Evolutionary conservation across 2,797 vertebrate genomes (phyloP).

Genomic region (Pangasius djambal): DNA sequence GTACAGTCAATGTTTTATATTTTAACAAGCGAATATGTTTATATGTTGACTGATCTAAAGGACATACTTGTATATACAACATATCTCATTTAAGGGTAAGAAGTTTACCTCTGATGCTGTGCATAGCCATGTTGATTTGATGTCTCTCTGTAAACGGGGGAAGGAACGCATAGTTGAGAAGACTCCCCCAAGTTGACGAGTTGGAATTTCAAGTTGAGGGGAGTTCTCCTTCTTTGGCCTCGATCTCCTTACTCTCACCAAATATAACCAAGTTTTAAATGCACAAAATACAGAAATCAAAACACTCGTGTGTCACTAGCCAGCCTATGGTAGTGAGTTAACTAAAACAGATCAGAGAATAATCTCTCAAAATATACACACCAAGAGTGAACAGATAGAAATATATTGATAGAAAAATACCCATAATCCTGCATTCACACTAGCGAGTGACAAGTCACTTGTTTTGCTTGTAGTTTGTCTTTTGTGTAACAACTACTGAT

Average conservation of each 20-base stretch:
- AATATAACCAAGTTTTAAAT: not conserved
- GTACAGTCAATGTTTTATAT: not conserved
- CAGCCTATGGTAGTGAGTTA: not conserved
- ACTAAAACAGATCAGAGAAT: not conserved
- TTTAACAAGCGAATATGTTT: not conserved
- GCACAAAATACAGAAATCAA: not conserved
- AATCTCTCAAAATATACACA: not conserved
- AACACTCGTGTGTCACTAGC: not conserved
- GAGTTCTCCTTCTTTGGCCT: too few species aligned
- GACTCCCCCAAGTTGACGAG: too few species aligned
- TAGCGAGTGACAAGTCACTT: not conserved
- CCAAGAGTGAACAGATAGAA: not conserved
- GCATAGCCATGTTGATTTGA: not conserved
- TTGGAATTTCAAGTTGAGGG: too few species aligned
- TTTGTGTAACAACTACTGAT: too few species aligned
- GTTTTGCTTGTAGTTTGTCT: too few species aligned
- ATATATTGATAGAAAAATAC: not conserved
- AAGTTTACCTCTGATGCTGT: not conserved
- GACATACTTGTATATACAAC: not conserved
- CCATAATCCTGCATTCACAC: not conserved
- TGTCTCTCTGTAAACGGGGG: not conserved
- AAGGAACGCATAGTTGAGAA: not conserved
- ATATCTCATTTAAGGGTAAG: not conserved
- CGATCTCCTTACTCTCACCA: too few species aligned
- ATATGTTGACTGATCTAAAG: not conserved